phyloP scores from a whole-genome alignment of 2,113 vertebrate species.

The Pelmatolapia mariae region DNA sequence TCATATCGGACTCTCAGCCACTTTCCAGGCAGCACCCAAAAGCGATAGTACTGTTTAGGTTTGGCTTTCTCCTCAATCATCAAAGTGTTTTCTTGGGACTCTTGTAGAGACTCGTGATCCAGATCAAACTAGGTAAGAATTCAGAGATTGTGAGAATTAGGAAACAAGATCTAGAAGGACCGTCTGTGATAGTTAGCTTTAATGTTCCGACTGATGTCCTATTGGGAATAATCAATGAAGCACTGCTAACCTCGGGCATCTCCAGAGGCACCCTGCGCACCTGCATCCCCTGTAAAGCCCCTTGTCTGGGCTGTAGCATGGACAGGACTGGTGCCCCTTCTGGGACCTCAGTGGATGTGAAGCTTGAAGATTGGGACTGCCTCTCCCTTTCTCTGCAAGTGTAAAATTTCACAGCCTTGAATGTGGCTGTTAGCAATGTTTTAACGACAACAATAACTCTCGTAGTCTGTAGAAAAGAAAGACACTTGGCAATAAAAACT shows the following conservation, averaged over 20 bases:
- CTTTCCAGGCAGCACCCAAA: slow-evolving; percentile 92
- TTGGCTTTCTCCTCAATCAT: slow-evolving; percentile 89
- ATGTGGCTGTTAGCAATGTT: background rate
- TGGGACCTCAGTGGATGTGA: slow-evolving; percentile 84
- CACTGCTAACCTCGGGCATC: slow-evolving; percentile 71
- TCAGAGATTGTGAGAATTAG: background rate
- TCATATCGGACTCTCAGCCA: slow-evolving; percentile 97
- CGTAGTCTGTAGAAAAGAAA: background rate
- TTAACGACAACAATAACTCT: background rate
- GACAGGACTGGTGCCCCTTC: slow-evolving; percentile 77
- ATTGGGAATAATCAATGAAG: background rate
- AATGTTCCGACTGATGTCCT: background rate
- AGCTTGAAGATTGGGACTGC: slow-evolving; percentile 89
- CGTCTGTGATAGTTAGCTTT: background rate
- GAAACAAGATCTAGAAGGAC: background rate
- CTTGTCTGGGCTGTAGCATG: slow-evolving; percentile 80
- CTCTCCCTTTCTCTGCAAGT: slow-evolving; percentile 76
- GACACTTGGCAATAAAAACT: background rate
- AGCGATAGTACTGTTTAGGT: slow-evolving; percentile 96
- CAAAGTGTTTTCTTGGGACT: slow-evolving; percentile 88
- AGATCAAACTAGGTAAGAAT: slow-evolving; percentile 77
- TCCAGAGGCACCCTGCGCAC: slow-evolving; percentile 86
- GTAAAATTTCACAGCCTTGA: background rate
- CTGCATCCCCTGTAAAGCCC: slow-evolving; percentile 88
- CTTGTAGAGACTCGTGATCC: slow-evolving; percentile 87